Evolutionary conservation across 2,797 vertebrate species (phyloP).

Genomic region (Sparidentex hasta): DNA sequence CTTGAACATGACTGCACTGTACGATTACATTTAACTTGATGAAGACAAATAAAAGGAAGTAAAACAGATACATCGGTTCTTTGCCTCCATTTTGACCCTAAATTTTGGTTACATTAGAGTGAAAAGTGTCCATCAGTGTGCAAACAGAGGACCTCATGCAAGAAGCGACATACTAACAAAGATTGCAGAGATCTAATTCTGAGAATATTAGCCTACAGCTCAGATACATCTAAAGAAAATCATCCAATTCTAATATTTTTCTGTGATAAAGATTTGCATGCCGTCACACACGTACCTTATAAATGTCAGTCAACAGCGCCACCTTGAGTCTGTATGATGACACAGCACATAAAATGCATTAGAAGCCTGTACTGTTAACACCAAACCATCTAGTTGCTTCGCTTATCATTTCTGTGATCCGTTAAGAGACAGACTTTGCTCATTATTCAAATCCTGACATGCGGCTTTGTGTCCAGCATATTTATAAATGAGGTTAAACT

Average conservation of each 20-base stretch:
- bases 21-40: too few species aligned
- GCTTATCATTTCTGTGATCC: not conserved
- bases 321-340: conserved; percentile 10
- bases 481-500: not conserved
- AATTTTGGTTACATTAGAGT: too few species aligned
- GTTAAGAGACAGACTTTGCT: not conserved
- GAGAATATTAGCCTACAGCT: not conserved
- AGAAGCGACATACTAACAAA: too few species aligned
- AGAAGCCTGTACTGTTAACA: not conserved
- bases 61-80: too few species aligned
- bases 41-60: too few species aligned
- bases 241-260: not conserved
- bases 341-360: not conserved
- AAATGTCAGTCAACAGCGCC: conserved; percentile 28
- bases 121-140: too few species aligned
- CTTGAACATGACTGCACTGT: too few species aligned
- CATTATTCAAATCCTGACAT: not conserved
- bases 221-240: not conserved
- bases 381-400: not conserved
- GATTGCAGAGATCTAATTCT: too few species aligned
- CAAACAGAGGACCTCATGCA: too few species aligned
- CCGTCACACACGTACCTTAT: not conserved
- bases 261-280: too few species aligned
- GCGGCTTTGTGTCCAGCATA: not conserved
- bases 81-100: too few species aligned